These are phyloP conservation scores for Progne subis DNA, from an alignment of 2,113 vertebrate genomes.

Conservation along the genomic window DNA sequence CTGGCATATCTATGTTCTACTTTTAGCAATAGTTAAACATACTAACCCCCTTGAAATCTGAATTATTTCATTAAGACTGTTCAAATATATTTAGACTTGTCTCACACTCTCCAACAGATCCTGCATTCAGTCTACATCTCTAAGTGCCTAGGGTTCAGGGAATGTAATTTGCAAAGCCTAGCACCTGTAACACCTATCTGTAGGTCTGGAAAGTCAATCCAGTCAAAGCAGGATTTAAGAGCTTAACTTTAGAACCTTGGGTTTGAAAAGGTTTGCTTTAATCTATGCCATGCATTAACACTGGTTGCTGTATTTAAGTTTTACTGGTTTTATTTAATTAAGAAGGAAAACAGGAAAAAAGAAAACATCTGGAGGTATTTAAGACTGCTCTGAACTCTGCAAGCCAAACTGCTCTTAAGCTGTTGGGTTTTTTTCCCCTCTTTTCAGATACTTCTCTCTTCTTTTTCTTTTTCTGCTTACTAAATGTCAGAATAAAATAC, in stretches of 20 bases:
- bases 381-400: slow-evolving; percentile 54
- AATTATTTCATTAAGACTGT: background rate
- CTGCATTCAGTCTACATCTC: background rate
- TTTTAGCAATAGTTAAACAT: background rate
- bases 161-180: slow-evolving; percentile 3
- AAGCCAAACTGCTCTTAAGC: slow-evolving; percentile 23
- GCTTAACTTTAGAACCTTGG: slow-evolving; percentile 50
- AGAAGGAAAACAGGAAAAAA: slow-evolving; percentile 61
- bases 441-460: slow-evolving; percentile 11
- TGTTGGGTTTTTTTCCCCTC: background rate
- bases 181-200: slow-evolving; percentile 44
- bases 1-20: background rate
- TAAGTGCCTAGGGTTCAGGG: background rate
- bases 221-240: slow-evolving; percentile 25
- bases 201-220: slow-evolving; percentile 28
- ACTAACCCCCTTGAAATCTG: background rate
- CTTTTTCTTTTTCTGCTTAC: background rate
- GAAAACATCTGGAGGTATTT: slow-evolving; percentile 66
- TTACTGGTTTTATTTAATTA: slow-evolving; percentile 71
- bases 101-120: background rate
- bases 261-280: slow-evolving; percentile 61
- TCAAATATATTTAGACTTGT: background rate
- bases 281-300: slow-evolving; percentile 49
- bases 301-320: slow-evolving; percentile 60
- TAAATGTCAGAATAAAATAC: slow-evolving; percentile 21